A percentile compares a stretch with the other conserved stretches of the same genome.
These are phyloP conservation scores for Triops cancriformis DNA, from an alignment of 1,140 invertebrate genomes.

Conservation along the genomic window DNA sequence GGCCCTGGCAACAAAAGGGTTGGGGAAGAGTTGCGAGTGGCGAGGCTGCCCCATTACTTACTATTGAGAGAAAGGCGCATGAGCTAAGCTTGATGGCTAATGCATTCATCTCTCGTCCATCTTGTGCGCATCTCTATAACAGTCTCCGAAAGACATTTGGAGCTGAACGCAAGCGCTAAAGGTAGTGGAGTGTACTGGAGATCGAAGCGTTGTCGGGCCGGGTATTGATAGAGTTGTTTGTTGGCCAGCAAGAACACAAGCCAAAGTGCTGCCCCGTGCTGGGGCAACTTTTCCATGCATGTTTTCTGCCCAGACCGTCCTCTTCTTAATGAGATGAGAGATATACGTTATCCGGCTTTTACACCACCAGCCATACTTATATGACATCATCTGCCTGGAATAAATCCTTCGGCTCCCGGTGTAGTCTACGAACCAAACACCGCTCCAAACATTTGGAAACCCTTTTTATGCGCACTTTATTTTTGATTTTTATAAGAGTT, in stretches of 20 bases:
- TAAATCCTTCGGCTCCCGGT: neutral
- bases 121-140: neutral
- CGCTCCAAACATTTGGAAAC: too few species aligned
- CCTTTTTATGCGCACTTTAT: too few species aligned
- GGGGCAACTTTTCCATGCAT: neutral
- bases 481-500: too few species aligned
- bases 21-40: neutral
- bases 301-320: conserved; percentile 3
- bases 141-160: neutral
- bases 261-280: neutral
- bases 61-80: neutral
- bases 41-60: neutral
- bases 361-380: conserved; percentile 9
- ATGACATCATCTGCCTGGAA: neutral
- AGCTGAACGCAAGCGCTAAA: neutral
- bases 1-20: neutral
- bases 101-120: neutral
- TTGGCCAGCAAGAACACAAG: conserved; percentile 8
- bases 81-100: conserved; percentile 1
- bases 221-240: conserved; percentile 5
- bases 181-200: too few species aligned
- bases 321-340: conserved; percentile 14
- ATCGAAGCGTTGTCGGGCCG: neutral
- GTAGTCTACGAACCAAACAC: neutral
- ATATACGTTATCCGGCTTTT: conserved; percentile 11